Evolutionary conservation across 2,888 invertebrate species (phyloP).

Genomic region (Auanema freiburgensis): DNA sequence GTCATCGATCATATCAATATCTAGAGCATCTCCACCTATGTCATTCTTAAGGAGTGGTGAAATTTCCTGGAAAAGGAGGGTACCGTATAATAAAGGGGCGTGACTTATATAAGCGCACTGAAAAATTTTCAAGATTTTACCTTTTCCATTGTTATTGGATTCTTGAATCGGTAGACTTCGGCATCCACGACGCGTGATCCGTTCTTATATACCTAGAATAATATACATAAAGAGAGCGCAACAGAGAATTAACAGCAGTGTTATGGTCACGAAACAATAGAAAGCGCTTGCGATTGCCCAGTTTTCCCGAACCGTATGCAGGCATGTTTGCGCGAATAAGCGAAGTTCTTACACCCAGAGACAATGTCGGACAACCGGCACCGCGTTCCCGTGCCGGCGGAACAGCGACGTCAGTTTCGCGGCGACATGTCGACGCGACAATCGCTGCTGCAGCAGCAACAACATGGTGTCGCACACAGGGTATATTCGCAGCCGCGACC

Average conservation of each 20-base stretch:
- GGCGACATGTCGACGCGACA: slow-evolving; percentile 2
- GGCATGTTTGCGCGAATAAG: no score
- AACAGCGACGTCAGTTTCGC: slow-evolving; percentile 2
- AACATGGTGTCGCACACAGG: not conserved
- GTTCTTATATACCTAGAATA: slow-evolving; percentile 75
- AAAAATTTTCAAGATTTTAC: slow-evolving; percentile 42
- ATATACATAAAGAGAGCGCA: slow-evolving; percentile 8
- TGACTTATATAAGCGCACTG: slow-evolving; percentile 3
- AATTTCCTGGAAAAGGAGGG: slow-evolving; percentile 67
- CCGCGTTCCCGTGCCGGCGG: slow-evolving; percentile 7
- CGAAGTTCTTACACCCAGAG: no score
- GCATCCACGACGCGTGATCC: slow-evolving; percentile 83
- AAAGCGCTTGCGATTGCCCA: not conserved
- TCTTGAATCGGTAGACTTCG: slow-evolving; percentile 82
- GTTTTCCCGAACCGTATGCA: not conserved
- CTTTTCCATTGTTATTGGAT: slow-evolving; percentile 68
- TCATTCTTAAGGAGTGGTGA: slow-evolving; percentile 67
- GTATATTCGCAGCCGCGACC: slow-evolving; percentile 3
- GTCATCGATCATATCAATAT: slow-evolving; percentile 51
- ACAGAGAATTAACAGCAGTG: not conserved
- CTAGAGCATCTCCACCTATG: slow-evolving; percentile 46
- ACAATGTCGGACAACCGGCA: not conserved
- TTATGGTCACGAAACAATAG: not conserved
- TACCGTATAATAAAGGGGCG: slow-evolving; percentile 1
- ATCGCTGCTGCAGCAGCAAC: slow-evolving; percentile 2